Conservation (phyloP, 2,888 invertebrate genomes). For the Melanostoma scalare region DNA sequence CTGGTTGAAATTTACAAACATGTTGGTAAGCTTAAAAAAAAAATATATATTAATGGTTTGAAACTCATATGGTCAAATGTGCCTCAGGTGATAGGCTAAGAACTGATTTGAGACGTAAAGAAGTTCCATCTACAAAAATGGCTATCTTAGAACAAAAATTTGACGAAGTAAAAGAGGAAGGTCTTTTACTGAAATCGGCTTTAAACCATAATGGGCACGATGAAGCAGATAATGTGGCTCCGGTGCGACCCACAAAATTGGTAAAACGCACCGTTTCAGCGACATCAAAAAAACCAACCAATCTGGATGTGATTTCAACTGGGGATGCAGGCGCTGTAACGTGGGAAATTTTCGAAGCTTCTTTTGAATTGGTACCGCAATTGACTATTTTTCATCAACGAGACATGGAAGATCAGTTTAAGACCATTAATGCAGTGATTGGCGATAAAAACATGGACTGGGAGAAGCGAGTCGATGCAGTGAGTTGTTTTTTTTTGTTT, state of each 20-base stretch:
- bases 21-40: conserved; percentile 85
- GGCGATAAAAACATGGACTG: conserved; percentile 93
- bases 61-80: background rate
- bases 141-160: conserved; percentile 90
- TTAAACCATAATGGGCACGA: conserved; percentile 80
- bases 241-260: conserved; percentile 81
- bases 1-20: conserved; percentile 95
- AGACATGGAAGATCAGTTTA: conserved; percentile 92
- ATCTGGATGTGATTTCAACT: conserved; percentile 74
- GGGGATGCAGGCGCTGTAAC: conserved; percentile 93
- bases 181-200: conserved; percentile 90
- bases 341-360: conserved; percentile 92
- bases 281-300: conserved; percentile 77
- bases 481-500: conserved; percentile 78
- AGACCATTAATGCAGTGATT: conserved; percentile 88
- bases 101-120: conserved; percentile 90
- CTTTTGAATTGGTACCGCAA: conserved; percentile 92
- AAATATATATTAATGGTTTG: background rate
- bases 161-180: conserved; percentile 92
- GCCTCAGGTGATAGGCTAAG: conserved; percentile 88
- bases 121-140: conserved; percentile 89
- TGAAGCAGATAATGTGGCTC: conserved; percentile 82
- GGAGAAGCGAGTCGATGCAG: conserved; percentile 96
- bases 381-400: conserved; percentile 91
- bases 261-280: conserved; percentile 82